A percentile compares a stretch with the other conserved stretches of the same genome.
These are phyloP conservation scores for Halictus quadricinctus DNA, from an alignment of 2,888 invertebrate genomes.

Conservation along the genomic window DNA sequence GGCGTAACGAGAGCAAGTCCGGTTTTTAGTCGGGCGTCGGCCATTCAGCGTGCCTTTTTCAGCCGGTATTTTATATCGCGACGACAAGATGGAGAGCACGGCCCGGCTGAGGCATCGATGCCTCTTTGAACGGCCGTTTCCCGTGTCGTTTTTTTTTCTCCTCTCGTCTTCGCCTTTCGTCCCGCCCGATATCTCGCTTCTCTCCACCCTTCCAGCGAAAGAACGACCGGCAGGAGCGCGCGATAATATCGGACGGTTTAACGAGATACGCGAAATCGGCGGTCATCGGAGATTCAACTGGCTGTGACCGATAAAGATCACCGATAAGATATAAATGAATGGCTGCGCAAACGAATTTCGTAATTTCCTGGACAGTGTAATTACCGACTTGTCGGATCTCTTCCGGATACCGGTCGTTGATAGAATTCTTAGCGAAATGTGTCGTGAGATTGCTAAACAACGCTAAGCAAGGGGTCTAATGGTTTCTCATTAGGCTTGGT, in stretches of 20 bases:
- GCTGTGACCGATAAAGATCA: conserved; percentile 20
- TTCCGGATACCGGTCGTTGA: not conserved
- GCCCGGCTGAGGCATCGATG: conserved; percentile 16
- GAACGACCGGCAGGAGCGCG: not conserved
- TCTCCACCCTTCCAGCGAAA: not conserved
- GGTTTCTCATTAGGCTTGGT: not conserved
- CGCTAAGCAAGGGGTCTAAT: not conserved
- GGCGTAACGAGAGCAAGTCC: conserved; percentile 62
- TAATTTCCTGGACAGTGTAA: conserved; percentile 11
- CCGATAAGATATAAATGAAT: conserved; percentile 8
- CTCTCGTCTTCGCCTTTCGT: not conserved
- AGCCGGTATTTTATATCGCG: conserved; percentile 39
- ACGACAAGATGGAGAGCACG: conserved; percentile 29
- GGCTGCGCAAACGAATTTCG: conserved; percentile 19
- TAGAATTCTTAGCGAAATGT: not conserved
- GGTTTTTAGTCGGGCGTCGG: conserved; percentile 60
- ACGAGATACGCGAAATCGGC: conserved; percentile 34
- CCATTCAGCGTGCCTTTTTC: conserved; percentile 50
- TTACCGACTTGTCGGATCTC: not conserved
- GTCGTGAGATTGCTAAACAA: not conserved
- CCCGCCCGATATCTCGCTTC: not conserved
- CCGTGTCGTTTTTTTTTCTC: not conserved
- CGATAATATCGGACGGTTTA: conserved; percentile 23
- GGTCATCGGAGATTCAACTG: conserved; percentile 16
- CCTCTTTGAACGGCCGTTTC: conserved; percentile 20